phyloP scores from a whole-genome alignment of 2,113 vertebrate species.

The Hiodon alosoides region DNA sequence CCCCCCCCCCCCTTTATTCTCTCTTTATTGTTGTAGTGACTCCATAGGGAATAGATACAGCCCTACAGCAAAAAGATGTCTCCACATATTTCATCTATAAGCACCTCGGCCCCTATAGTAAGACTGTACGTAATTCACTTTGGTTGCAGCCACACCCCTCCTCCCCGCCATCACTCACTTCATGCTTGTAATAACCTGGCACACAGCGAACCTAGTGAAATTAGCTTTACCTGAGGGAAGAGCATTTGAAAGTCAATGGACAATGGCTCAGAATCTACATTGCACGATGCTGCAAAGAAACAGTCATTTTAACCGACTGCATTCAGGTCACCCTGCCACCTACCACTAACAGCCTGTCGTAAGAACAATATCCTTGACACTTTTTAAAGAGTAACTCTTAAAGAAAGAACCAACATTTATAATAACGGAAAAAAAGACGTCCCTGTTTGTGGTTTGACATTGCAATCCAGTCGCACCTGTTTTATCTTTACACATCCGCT shows the following conservation, averaged over 20 bases:
- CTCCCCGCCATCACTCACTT: neutral
- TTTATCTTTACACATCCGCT: conserved; percentile 9
- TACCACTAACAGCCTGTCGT: neutral
- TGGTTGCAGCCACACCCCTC: neutral
- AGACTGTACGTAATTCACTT: neutral
- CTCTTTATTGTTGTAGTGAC: conserved; percentile 29
- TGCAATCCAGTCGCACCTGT: conserved; percentile 7
- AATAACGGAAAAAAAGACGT: neutral
- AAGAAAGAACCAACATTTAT: neutral
- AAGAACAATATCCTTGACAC: conserved; percentile 12
- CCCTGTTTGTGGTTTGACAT: neutral
- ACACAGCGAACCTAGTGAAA: conserved; percentile 1
- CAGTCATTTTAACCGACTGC: conserved; percentile 6
- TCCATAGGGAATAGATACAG: conserved; percentile 37
- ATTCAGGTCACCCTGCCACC: neutral
- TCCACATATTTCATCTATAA: conserved; percentile 30
- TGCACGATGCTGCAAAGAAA: neutral
- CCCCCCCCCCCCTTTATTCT: neutral
- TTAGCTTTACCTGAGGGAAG: conserved; percentile 19
- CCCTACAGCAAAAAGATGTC: conserved; percentile 30
- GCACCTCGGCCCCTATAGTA: conserved; percentile 31
- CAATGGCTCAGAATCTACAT: neutral
- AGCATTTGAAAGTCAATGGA: neutral
- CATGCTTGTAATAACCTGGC: conserved; percentile 2
- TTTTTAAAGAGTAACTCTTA: conserved; percentile 12